Evolutionary conservation across 1,140 invertebrate species (phyloP), one percentile per base, ranked within the genome.

Genomic region (Drosophila nannoptera): DNA sequence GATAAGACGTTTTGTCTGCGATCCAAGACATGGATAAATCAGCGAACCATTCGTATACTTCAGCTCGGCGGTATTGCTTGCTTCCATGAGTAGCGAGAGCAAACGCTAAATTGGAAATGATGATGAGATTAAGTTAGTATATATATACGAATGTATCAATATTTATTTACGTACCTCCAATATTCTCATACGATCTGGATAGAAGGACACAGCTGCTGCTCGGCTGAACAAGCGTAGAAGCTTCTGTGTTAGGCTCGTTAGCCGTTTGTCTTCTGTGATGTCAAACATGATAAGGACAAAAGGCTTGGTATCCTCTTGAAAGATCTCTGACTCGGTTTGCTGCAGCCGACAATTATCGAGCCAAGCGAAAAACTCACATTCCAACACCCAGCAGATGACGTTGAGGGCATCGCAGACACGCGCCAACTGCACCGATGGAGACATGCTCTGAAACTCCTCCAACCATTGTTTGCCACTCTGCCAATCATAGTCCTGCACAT

Each of bases 401-500:
- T 80, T 68, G 0, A 84, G 38, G 0, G 69, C 81, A 61, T 84
- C 73, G n/a, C 38, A 86, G 0, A 84, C 3, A 2, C 80, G 63
- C 2, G 76, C 73, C 58, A 84, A 33, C 0, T 70, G 73, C 22
- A 77, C 80, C 0, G 62, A 22, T 7, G 73, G 8, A 0, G 76
- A 60, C 77, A 84, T 73, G 7, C n/a, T 43, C 38, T 74, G 76
- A 6, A 76, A 86, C 33, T 86, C 81, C n/a, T 84, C 77, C 6
- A 80, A 8, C 9, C 75, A 84, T 5, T 76, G 50, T 22, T 77
- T 86, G 12, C 69, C 73, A 22, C 66, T 84, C 3, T 64, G 14
- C 80, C 80, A 84, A 45, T 84, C 80, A 22, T 80, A 84, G n/a
- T 80, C 58, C 52, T 84, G 65, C 4, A 84, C 73, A 55, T 83